phyloP scores from a whole-genome alignment of 2,797 vertebrate species.

The Rhadinocentrus ornatus region DNA sequence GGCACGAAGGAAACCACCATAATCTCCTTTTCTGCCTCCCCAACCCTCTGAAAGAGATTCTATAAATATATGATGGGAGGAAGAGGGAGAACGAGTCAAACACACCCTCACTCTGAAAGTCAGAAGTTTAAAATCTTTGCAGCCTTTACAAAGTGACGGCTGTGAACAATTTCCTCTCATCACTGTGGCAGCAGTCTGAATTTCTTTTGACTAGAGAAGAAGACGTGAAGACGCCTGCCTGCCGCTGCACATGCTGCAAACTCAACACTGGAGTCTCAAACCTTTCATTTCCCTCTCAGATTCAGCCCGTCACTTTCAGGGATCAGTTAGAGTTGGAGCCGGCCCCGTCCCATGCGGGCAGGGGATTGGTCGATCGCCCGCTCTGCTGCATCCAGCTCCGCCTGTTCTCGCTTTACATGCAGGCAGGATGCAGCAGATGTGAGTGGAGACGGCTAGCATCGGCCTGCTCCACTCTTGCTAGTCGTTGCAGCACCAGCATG shows the following conservation, averaged over 20 bases:
- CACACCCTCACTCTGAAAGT: conserved; percentile 75
- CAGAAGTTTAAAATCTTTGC: conserved; percentile 78
- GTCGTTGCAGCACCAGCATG: conserved; percentile 31
- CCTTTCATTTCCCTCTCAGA: conserved; percentile 87
- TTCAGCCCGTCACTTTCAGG: conserved; percentile 83
- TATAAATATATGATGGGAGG: conserved; percentile 90
- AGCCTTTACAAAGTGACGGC: conserved; percentile 17
- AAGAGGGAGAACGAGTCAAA: conserved; percentile 63
- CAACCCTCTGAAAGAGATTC: conserved; percentile 84
- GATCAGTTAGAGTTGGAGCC: conserved; percentile 93
- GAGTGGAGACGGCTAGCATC: conserved; percentile 79
- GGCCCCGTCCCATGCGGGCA: conserved; percentile 86
- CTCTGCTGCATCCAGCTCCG: conserved; percentile 83
- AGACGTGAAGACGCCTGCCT: conserved; percentile 74
- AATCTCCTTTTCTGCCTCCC: conserved; percentile 91
- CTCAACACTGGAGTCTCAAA: conserved; percentile 85
- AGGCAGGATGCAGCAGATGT: conserved; percentile 87
- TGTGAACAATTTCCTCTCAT: conserved; percentile 36
- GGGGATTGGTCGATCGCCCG: conserved; percentile 89
- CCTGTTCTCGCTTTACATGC: conserved; percentile 79
- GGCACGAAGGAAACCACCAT: conserved; percentile 84
- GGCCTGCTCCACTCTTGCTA: conserved; percentile 43
- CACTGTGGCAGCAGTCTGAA: conserved; percentile 85
- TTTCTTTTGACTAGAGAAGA: conserved; percentile 83
- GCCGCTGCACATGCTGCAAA: conserved; percentile 59